phyloP scores from a whole-genome alignment of 1,140 invertebrate species.

The Hylyphantes graminicola region DNA sequence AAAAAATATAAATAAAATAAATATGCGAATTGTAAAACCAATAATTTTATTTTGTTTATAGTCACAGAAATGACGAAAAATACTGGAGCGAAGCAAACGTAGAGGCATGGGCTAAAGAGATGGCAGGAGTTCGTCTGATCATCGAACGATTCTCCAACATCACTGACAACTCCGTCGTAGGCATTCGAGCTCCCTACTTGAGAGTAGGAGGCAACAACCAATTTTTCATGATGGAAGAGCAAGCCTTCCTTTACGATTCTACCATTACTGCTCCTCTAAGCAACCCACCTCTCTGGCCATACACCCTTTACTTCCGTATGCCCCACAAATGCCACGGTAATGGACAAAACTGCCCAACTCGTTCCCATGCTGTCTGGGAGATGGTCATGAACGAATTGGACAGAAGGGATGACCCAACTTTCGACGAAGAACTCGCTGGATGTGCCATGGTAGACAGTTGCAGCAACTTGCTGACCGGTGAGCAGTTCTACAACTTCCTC shows the following conservation, averaged over 20 bases:
- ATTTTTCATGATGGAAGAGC: conserved; percentile 98
- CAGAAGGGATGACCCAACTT: conserved; percentile 88
- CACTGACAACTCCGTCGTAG: conserved; percentile 93
- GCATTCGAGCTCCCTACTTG: conserved; percentile 91
- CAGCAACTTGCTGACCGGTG: conserved; percentile 90
- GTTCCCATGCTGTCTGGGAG: conserved; percentile 92
- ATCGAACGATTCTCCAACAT: conserved; percentile 92
- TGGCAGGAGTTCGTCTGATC: conserved; percentile 94
- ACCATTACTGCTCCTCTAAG: conserved; percentile 92
- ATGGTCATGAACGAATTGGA: conserved; percentile 98
- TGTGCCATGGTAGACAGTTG: conserved; percentile 98
- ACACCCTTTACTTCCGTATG: conserved; percentile 98
- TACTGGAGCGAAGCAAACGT: conserved; percentile 95
- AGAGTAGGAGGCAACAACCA: conserved; percentile 95
- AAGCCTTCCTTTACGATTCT: conserved; percentile 94
- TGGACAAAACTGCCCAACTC: conserved; percentile 87
- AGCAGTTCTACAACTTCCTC: conserved; percentile 95
- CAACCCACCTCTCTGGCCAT: conserved; percentile 94
- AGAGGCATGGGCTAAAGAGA: conserved; percentile 96
- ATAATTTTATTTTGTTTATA: conserved; percentile 65
- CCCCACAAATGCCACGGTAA: conserved; percentile 94
- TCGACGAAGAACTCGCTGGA: conserved; percentile 91
- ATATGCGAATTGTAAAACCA: neutral
- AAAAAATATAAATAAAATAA: too few relatives aligned
- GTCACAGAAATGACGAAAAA: conserved; percentile 90